Evolutionary conservation across 2,888 invertebrate species (phyloP), one percentile per base, ranked within the genome.

Genomic region (Buathra laborator): DNA sequence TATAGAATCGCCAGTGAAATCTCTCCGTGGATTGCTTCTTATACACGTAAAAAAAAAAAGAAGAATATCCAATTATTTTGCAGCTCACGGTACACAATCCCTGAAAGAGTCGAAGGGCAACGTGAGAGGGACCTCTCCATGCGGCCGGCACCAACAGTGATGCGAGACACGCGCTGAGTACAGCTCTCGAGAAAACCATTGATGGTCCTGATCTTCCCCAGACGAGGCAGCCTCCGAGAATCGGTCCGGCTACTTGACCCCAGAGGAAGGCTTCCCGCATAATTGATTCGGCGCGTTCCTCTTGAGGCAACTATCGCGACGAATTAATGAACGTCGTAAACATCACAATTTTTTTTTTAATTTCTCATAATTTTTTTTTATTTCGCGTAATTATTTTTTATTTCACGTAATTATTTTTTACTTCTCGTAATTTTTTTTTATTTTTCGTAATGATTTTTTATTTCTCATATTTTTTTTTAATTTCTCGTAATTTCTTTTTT

Each of bases 61-160:
- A 32, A 16, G 59, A 46, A 59, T 24, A 37, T 67, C 46, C 12
- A 10, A 84, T 70, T 62, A n/a, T 24, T 7, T 14, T 14, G 44
- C 24, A 67, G 86, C 92, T 93, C 92, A 95, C 95, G 92, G 95
- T 95, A 89, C 95, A 95, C 84, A 95, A 92, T 86, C 95, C 95
- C 90, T 95, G 95, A 74, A 95, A 91, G 56, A 95, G 94, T 74
- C 95, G 93, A 48, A 95, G 94, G 1, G 94, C 94, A 1, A 95
- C 95, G 86, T 95, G 95, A 67, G 94, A 95, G 1, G 95, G 95
- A n/a, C 95, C 95, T 86, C 95, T 92, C 95, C 95, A 95, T 6
- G 95, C 94, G 0, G 95, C 95, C 32, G 95, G 95, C 2, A 95
- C 95, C 90, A 95, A 92, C 5, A 95, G 91, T 0, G 95, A 95